Percentiles rank a stretch among this genome's conserved stretches.
Evolutionary conservation across 2,797 vertebrate genomes (phyloP).

Genomic region (Dryobates pubescens): DNA sequence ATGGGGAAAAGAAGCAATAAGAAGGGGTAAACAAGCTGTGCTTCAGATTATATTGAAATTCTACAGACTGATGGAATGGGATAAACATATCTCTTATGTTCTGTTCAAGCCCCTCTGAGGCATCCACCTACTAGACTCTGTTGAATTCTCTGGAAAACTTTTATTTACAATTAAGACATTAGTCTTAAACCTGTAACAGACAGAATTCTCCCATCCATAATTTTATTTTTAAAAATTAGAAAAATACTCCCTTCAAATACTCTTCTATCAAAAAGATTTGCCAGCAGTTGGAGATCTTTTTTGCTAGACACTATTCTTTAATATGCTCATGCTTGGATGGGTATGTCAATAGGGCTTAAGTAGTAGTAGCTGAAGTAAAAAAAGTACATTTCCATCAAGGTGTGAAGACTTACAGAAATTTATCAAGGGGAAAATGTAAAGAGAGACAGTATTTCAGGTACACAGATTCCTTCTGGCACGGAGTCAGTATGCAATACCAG

Average conservation of each 20-base stretch:
- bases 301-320: not conserved
- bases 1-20: too few species aligned
- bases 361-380: too few species aligned
- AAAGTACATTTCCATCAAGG: not conserved
- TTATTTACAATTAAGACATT: too few species aligned
- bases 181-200: too few species aligned
- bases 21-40: too few species aligned
- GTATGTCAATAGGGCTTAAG: not conserved
- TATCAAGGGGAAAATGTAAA: not conserved
- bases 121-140: too few species aligned
- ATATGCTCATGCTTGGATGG: not conserved
- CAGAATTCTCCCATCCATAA: not conserved
- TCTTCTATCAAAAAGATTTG: not conserved
- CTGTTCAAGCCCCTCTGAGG: too few species aligned
- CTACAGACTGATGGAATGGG: too few species aligned
- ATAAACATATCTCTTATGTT: too few species aligned
- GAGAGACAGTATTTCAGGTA: not conserved
- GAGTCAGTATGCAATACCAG: not conserved
- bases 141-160: too few species aligned
- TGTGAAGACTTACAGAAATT: not conserved
- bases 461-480: not conserved
- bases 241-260: not conserved
- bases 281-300: not conserved
- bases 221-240: not conserved
- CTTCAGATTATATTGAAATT: too few species aligned